phyloP scores from a whole-genome alignment of 1,140 invertebrate species.

The Diachasma alloeum region DNA sequence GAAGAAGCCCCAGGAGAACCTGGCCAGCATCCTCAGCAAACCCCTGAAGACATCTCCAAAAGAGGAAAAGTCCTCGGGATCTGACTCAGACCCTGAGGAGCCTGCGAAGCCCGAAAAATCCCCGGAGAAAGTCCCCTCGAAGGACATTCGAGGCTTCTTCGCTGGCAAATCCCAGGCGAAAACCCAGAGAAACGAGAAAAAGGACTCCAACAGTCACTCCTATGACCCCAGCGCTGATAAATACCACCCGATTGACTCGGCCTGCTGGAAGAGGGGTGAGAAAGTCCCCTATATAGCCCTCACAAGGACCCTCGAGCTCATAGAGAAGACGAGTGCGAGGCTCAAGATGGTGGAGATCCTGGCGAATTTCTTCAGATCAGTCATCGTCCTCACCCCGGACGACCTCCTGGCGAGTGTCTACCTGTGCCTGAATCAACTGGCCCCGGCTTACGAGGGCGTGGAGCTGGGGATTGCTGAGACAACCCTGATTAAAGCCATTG shows the following conservation, averaged over 20 bases:
- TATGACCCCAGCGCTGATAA: conserved; percentile 82
- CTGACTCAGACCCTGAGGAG: not conserved
- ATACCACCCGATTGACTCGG: conserved; percentile 92
- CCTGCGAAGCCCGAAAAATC: not conserved
- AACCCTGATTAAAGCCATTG: conserved; percentile 93
- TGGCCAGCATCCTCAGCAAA: not conserved
- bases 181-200: conserved; percentile 33
- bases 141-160: not conserved
- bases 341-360: conserved; percentile 95
- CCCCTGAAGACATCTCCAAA: not conserved
- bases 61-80: not conserved
- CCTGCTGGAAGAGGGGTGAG: conserved; percentile 82
- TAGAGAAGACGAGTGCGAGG: conserved; percentile 88
- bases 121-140: not conserved
- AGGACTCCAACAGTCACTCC: conserved; percentile 41
- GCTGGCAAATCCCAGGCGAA: conserved; percentile 37
- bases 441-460: conserved; percentile 86
- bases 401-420: conserved; percentile 93
- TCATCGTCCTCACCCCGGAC: conserved; percentile 85
- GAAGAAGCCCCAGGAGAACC: not conserved
- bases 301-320: conserved; percentile 88
- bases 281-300: conserved; percentile 93
- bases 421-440: conserved; percentile 93
- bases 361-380: conserved; percentile 93
- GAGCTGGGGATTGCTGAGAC: conserved; percentile 84